Base-by-base conservation (phyloP, 23 tunicate species). In the Corella eumyota region DNA sequence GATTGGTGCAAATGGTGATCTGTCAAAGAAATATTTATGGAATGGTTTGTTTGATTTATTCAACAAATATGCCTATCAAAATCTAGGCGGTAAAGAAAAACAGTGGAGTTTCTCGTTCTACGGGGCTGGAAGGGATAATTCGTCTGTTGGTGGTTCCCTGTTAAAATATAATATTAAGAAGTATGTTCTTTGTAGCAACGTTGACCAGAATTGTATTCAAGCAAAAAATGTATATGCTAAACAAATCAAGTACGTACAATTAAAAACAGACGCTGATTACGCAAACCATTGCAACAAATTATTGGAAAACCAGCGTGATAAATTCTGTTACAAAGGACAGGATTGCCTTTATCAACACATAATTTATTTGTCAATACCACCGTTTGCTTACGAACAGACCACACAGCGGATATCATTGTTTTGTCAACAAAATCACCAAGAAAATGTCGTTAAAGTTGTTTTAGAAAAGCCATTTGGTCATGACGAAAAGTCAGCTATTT, bases 381-480 rank as follows among this genome's bases (percentile, higher is more conserved):
- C 92, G 3, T 74, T 66, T 59, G 60, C 81, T 15, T 82, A 82
- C 30, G 52, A 74, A 60, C 45, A 28, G 25, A 74, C 74, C 1
- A 37, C 78, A 1, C 9, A 32, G 45, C 56, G 34, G 21, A 68
- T 82, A 26, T 54, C 81, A 0, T 15, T 22, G 1, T 66, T 74
- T 51, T 82, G 92, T 46, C 69, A 64, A 9, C 30, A 56, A 28
- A 32, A 2, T 1, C 19, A 67, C 1, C 45, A 38, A 44, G 36
- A 57, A 21, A 56, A 44, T 23, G 0, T 30, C 20, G 36, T 74
- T 3, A 82, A 74, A 52, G 72, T 82, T 30, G 74, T 72, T n/a
- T 65, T 81, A 44, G 92, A 82, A 67, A 82, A 82, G 47, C 92
- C 92, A 36, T 82, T 82, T 82, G 92, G 92, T 9, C 69, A 67